These are phyloP conservation scores for Bombus confusus DNA, from an alignment of 1,140 invertebrate species.

Conservation along the genomic window DNA sequence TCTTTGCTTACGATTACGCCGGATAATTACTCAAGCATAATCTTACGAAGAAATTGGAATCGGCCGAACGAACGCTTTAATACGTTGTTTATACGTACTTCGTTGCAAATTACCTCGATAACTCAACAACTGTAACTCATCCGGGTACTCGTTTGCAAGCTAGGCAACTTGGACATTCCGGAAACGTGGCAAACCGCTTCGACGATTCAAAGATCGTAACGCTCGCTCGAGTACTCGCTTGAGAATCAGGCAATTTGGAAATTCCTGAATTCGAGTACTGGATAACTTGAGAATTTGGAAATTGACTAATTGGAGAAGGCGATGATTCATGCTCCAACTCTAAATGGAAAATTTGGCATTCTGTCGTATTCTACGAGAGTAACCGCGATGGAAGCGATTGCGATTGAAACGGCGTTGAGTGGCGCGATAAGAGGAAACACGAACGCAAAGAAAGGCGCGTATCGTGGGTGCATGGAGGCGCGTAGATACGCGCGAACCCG, in stretches of 20 bases:
- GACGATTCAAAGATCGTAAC: too few relatives aligned
- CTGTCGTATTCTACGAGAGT: too few relatives aligned
- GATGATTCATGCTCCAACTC: neutral
- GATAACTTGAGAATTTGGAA: neutral
- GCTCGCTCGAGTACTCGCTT: too few relatives aligned
- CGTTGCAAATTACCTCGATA: neutral
- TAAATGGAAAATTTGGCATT: neutral
- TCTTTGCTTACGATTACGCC: neutral
- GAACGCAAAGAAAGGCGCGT: constrained; percentile 26
- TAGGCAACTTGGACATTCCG: neutral
- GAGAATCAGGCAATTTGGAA: neutral
- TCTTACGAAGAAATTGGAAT: neutral
- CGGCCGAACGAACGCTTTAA: neutral
- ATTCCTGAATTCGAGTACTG: neutral
- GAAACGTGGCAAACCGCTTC: too few relatives aligned
- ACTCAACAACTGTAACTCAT: too few relatives aligned
- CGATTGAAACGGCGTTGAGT: constrained; percentile 16
- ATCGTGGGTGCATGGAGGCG: constrained; percentile 41
- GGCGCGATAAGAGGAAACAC: constrained; percentile 15
- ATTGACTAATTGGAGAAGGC: neutral
- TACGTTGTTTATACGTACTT: neutral
- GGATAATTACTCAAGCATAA: neutral
- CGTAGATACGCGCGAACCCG: constrained; percentile 47
- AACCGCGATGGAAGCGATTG: neutral
- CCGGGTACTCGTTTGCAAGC: neutral